phyloP scores from a whole-genome alignment of 2,888 invertebrate species.

The Nemurella pictetii region DNA sequence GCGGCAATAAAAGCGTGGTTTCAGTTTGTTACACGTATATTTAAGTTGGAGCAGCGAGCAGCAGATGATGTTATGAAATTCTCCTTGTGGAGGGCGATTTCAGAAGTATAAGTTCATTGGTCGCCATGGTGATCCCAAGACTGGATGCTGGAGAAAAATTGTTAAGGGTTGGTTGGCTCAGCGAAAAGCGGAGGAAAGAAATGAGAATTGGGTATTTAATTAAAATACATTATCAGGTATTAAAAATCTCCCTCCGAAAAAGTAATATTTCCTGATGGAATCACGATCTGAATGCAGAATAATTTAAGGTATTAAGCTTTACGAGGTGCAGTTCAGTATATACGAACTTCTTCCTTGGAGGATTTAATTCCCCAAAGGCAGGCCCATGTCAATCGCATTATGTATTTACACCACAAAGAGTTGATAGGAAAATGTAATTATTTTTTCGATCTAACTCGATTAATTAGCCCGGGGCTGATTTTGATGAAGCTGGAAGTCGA shows the following conservation, averaged over 20 bases:
- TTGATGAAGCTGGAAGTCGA: neutral
- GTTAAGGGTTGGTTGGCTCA: neutral
- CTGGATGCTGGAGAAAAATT: neutral
- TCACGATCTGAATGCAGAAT: neutral
- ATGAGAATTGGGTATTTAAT: neutral
- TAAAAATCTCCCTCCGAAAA: neutral
- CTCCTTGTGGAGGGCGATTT: neutral
- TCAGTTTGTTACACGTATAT: neutral
- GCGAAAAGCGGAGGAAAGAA: neutral
- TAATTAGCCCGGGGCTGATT: constrained; percentile 47
- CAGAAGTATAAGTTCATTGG: neutral
- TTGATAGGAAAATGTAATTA: constrained; percentile 47
- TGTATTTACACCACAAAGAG: constrained; percentile 7
- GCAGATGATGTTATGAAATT: neutral
- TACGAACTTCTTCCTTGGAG: neutral
- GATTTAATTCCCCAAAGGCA: neutral
- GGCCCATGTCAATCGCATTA: constrained; percentile 11
- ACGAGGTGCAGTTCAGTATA: neutral
- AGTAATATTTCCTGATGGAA: neutral
- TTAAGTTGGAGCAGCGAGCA: neutral
- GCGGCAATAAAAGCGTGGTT: neutral
- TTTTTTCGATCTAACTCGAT: constrained; percentile 51
- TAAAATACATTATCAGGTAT: neutral
- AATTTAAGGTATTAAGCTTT: neutral
- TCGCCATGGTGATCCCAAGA: neutral